Base-by-base conservation (phyloP, 2,888 invertebrate species). In the Acleris laterana region DNA sequence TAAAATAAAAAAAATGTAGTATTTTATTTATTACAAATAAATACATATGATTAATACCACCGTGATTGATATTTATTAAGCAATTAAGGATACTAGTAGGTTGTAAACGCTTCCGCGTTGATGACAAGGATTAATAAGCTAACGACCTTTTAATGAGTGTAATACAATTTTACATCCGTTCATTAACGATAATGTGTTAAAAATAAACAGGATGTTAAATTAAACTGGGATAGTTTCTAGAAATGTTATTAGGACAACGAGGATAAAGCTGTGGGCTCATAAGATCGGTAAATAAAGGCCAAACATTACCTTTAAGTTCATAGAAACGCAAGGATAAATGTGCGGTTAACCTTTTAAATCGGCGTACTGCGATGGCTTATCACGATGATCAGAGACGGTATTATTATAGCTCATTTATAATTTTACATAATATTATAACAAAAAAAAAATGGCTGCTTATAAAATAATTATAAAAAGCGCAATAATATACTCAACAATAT, bases 61-160 rank as follows among this genome's bases (percentile, higher is more conserved):
- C 19, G 20, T 25, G 19, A 38, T 59, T 16, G 17, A 19, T 32
- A 59, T 48, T 59, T 42, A 59, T 44, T 38, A 63, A 44, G 20
- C 42, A 65, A 56, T 42, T 50, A 38, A 42, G 25, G 38, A 49
- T 53, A 60, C 53, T 32, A 55, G n/a, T 64, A 63, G 22, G 16
- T 49, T 53, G 32, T 19, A 25, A 13, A 32, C 28, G 65, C 22
- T 66, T 66, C 66, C 62, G 66, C 46, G n/a, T 51, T 52, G 57
- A 62, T 62, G 62, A 62, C 66, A 57, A 46, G 32, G 66, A 66
- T 66, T 62, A 42, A 66, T 66, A 28, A 32, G 55, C 19, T 66
- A 66, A 66, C 44, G 51, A 57, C 25, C 11, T 56, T 52, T 66
- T 66, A 66, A 62, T 44, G 66, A 66, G 61, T 50, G 49, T 66